A percentile compares a stretch with the other conserved stretches of the same genome.
Evolutionary conservation across 2,888 invertebrate species (phyloP).

Genomic region (Deilephila elpenor): DNA sequence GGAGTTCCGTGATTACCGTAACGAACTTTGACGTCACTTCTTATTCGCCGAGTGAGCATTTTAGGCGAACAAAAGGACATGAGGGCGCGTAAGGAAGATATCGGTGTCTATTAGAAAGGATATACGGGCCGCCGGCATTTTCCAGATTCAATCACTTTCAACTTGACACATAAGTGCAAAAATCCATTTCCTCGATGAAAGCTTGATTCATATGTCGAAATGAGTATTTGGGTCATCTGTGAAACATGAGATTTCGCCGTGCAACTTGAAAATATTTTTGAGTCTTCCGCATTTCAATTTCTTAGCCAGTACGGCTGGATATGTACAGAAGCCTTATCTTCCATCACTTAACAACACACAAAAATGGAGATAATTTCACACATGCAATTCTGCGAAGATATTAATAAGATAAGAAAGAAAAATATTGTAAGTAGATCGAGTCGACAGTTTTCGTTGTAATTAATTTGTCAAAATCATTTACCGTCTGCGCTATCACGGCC

Average conservation of each 20-base stretch:
- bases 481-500: constrained; percentile 27
- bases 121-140: not conserved
- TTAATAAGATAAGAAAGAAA: constrained; percentile 25
- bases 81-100: constrained; percentile 1
- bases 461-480: constrained; percentile 26
- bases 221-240: not conserved
- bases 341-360: not conserved
- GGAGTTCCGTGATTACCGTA: constrained; percentile 47
- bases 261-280: not conserved
- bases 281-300: not conserved
- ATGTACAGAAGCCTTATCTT: not conserved
- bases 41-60: constrained; percentile 20
- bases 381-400: constrained; percentile 6
- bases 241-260: not conserved
- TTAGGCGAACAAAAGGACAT: constrained; percentile 23
- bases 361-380: not conserved
- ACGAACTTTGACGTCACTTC: constrained; percentile 40
- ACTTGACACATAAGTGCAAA: not conserved
- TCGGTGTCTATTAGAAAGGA: not conserved
- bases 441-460: not conserved
- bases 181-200: not conserved
- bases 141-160: not conserved
- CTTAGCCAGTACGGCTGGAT: not conserved
- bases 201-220: not conserved
- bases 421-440: constrained; percentile 27